A percentile compares a stretch with the other conserved stretches of the same genome.
phyloP scores from a whole-genome alignment of 2,113 vertebrate species.

The Erythrolamprus reginae region DNA sequence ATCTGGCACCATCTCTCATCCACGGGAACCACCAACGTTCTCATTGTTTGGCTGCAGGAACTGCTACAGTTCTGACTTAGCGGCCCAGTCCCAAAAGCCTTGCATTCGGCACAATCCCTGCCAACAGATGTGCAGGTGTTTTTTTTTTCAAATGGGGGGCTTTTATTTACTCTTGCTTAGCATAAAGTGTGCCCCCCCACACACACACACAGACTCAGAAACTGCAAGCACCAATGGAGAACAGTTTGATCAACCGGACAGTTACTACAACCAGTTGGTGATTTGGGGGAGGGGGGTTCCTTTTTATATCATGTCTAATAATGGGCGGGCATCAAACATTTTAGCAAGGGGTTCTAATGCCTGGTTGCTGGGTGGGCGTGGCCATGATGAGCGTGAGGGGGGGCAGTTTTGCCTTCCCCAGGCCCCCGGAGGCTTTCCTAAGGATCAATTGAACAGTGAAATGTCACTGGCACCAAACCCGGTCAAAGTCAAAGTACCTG shows the following conservation, averaged over 20 bases:
- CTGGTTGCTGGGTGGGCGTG: too few relatives aligned
- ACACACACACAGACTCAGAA: neutral
- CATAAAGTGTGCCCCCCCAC: neutral
- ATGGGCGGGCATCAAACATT: too few relatives aligned
- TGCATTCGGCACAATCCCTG: slow-evolving; percentile 65
- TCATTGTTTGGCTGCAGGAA: slow-evolving; percentile 40
- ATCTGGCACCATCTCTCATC: slow-evolving; percentile 59
- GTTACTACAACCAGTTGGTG: neutral
- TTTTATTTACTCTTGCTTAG: neutral
- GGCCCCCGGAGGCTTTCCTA: too few relatives aligned
- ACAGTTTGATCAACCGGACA: neutral
- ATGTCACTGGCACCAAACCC: neutral
- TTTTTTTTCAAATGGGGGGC: neutral
- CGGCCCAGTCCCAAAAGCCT: slow-evolving; percentile 50
- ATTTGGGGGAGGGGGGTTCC: neutral
- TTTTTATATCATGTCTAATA: neutral
- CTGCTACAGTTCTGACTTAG: slow-evolving; percentile 52
- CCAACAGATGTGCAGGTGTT: neutral
- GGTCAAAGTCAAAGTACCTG: neutral
- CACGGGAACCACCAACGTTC: neutral
- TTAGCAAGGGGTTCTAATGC: too few relatives aligned
- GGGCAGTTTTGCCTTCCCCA: too few relatives aligned
- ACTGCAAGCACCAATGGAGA: neutral
- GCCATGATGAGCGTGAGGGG: too few relatives aligned
- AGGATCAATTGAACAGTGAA: neutral